phyloP scores from a whole-genome alignment of 2,888 invertebrate genomes.

The Pyrrhia umbra region DNA sequence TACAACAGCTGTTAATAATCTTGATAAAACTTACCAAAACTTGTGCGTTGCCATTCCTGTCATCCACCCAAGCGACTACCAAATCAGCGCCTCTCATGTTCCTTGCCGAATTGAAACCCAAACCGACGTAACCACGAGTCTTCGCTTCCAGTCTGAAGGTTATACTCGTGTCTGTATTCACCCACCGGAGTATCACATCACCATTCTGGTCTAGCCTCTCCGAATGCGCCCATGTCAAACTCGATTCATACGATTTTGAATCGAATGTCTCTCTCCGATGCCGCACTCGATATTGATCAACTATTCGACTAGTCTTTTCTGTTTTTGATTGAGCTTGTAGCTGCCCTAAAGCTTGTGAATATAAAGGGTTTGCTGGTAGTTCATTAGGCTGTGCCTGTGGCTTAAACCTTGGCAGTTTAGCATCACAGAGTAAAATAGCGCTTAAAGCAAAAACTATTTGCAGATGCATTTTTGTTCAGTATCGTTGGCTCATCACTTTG shows the following conservation, averaged over 20 bases:
- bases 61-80: slow-evolving; percentile 97
- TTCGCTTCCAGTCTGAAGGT: slow-evolving; percentile 95
- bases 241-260: slow-evolving; percentile 84
- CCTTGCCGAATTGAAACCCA: slow-evolving; percentile 96
- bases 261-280: slow-evolving; percentile 84
- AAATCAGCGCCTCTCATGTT: slow-evolving; percentile 96
- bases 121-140: slow-evolving; percentile 96
- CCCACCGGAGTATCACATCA: slow-evolving; percentile 92
- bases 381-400: slow-evolving; percentile 77
- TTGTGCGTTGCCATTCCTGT: slow-evolving; percentile 91
- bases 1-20: slow-evolving; percentile 71
- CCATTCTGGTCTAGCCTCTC: slow-evolving; percentile 89
- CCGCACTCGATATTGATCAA: slow-evolving; percentile 80
- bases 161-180: slow-evolving; percentile 93
- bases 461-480: slow-evolving; percentile 79
- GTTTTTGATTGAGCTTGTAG: slow-evolving; percentile 79
- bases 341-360: slow-evolving; percentile 74
- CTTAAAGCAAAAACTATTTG: slow-evolving; percentile 80
- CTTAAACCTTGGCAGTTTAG: slow-evolving; percentile 81
- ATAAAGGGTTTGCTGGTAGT: slow-evolving; percentile 76
- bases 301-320: slow-evolving; percentile 81
- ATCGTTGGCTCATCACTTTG: slow-evolving; percentile 77
- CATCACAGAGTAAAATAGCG: slow-evolving; percentile 82
- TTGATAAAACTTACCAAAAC: slow-evolving; percentile 92
- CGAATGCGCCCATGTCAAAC: slow-evolving; percentile 91